Conservation (phyloP, 1,140 invertebrate genomes). For the Meloidogyne chitwoodi region DNA sequence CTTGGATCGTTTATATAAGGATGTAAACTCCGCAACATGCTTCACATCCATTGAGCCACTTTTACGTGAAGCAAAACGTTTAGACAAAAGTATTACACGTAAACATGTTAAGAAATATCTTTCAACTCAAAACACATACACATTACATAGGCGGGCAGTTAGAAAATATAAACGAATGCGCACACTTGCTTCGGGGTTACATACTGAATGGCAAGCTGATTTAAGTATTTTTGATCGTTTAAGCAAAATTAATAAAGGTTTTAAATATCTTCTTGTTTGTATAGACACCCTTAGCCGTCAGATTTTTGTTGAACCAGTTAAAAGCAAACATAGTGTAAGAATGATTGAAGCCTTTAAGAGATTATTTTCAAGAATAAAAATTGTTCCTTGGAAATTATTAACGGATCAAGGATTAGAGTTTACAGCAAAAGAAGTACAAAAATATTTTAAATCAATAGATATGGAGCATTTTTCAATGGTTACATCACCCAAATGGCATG, state of each 20-base stretch:
- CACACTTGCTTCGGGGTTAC: conserved; percentile 18
- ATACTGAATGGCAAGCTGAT: too few relatives aligned
- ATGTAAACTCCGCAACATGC: too few relatives aligned
- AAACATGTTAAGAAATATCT: conserved; percentile 22
- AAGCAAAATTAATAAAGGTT: conserved; percentile 15
- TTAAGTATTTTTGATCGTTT: conserved; percentile 22
- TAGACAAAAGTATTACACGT: neutral
- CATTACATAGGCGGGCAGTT: conserved; percentile 14
- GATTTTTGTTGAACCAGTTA: conserved; percentile 29
- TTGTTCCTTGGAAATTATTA: too few relatives aligned
- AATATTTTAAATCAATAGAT: neutral
- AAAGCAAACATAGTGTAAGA: conserved; percentile 20
- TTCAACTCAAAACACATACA: too few relatives aligned
- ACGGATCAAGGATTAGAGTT: too few relatives aligned
- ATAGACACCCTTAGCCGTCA: conserved; percentile 1
- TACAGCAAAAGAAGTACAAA: too few relatives aligned
- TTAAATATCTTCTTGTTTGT: conserved; percentile 28
- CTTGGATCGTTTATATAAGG: too few relatives aligned
- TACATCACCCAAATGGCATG: conserved; percentile 31
- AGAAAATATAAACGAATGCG: conserved; percentile 13
- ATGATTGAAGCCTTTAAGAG: conserved; percentile 25
- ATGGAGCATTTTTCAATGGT: conserved; percentile 26
- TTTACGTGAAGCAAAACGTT: neutral
- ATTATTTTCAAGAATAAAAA: conserved; percentile 2
- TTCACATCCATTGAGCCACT: neutral